Percentiles rank a stretch among this genome's conserved stretches.
phyloP scores from a whole-genome alignment of 1,140 invertebrate genomes.

The Lucilia sericata region DNA sequence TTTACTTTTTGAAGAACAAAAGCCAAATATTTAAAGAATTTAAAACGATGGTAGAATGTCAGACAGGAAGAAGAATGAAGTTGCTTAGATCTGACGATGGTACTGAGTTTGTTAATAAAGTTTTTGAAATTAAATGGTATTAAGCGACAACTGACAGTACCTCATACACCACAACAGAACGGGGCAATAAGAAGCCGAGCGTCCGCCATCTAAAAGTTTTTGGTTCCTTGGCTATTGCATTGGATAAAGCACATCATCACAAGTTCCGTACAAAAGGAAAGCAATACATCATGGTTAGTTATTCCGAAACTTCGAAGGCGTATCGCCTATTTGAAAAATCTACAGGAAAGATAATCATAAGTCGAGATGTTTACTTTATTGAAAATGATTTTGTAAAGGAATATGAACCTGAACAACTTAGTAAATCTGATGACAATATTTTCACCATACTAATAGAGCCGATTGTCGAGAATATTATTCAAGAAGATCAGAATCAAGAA shows the following conservation, averaged over 20 bases:
- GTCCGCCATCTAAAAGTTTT: no score
- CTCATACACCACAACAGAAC: slow-evolving; percentile 1
- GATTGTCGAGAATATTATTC: background rate
- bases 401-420: background rate
- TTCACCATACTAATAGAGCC: background rate
- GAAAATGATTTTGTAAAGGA: background rate
- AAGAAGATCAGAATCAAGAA: background rate
- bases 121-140: slow-evolving; percentile 48
- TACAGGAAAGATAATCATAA: slow-evolving; percentile 7
- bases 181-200: no score
- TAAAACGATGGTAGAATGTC: slow-evolving; percentile 39
- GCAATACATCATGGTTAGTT: no score
- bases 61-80: slow-evolving; percentile 44
- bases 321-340: slow-evolving; percentile 43
- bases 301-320: slow-evolving; percentile 44
- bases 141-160: slow-evolving; percentile 25
- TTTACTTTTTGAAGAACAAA: slow-evolving; percentile 34
- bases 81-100: slow-evolving; percentile 35
- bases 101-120: slow-evolving; percentile 28
- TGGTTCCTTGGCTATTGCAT: no score
- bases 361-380: slow-evolving; percentile 41
- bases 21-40: slow-evolving; percentile 30
- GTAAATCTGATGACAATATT: background rate
- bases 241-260: no score
- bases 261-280: no score